These are phyloP conservation scores for Piprites chloris DNA, from an alignment of 2,113 vertebrate species.

Conservation along the genomic window DNA sequence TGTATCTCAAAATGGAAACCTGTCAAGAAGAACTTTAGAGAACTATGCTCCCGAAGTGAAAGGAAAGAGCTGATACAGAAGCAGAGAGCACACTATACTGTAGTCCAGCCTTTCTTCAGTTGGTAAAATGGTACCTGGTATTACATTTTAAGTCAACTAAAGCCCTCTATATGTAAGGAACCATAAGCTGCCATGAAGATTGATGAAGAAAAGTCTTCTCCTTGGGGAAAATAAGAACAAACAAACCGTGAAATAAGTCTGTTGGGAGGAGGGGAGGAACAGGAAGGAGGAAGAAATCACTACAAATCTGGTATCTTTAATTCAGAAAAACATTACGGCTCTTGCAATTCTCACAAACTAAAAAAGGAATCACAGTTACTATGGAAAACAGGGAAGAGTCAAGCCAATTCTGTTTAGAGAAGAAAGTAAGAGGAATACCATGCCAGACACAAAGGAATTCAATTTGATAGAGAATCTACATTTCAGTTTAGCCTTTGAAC, in stretches of 20 bases:
- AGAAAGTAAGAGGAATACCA: neutral
- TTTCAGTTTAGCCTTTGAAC: conserved; percentile 8
- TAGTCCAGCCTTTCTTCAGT: neutral
- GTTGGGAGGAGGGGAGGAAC: neutral
- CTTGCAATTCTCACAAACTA: conserved; percentile 2
- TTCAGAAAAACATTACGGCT: neutral
- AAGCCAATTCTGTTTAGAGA: neutral
- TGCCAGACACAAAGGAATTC: neutral
- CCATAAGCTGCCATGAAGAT: neutral
- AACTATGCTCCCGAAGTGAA: neutral
- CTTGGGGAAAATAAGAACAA: neutral
- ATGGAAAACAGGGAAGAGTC: neutral
- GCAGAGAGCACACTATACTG: neutral
- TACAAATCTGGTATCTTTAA: neutral
- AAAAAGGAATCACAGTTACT: neutral
- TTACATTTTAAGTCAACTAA: neutral
- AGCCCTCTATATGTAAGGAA: neutral
- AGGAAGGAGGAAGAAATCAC: conserved; percentile 4
- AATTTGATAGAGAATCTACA: neutral
- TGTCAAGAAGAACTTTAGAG: neutral
- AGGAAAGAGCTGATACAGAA: neutral
- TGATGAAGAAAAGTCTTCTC: neutral
- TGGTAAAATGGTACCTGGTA: neutral
- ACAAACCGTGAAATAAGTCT: neutral
- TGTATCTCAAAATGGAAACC: conserved; percentile 6